Evolutionary conservation across 2,888 invertebrate species (phyloP), one percentile per base, ranked within the genome.

Genomic region (Acholoe squamosa): DNA sequence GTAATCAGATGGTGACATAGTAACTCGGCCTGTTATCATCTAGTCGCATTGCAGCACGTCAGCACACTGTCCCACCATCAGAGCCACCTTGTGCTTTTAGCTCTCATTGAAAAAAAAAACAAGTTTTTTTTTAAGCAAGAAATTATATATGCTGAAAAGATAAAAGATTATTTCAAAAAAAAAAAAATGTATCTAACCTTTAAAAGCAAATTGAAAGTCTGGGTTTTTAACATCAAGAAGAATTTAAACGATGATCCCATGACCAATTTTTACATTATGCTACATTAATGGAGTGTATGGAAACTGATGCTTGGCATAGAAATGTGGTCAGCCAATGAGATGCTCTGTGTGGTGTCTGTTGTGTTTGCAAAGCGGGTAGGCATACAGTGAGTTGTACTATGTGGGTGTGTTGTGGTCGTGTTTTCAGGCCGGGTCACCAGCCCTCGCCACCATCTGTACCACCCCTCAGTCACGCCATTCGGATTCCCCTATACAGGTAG

Each of bases 401-500:
- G 52, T 86, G 86, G 86, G 25, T 25, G 86, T 86, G 86, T 86
- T 86, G 86, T 86, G 86, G 86, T 86, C 86, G 86, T 86, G 86
- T 86, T 86, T 86, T 86, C 86, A 86, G 86, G 33, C 86, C 22
- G 54, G 86, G 86, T 86, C 54, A 54, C 5, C 89, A 89, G 77
- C 54, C 89, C 89, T 19, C 56, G 89, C 51, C 89, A 54, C 22
- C 89, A 51, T 25, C 71, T 33, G 25, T 51, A 76, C 80, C 89
- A 76, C 51, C 22, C 52, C 31, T 5, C 80, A 34, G 77, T 89
- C 33, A 16, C 77, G 25, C 54, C 89, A 14, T 89, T 77, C 54
- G 89, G 89, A 51, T 77, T 52, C 54, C 89, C 89, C 77, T 89
- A 77, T 52, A 16, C 89, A 89, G 89, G 89, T 89, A 89, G 52